Percentiles rank a stretch among this genome's conserved stretches.
These are phyloP conservation scores for Euspilapteryx auroguttella DNA, from an alignment of 2,888 invertebrate species.

Conservation along the genomic window DNA sequence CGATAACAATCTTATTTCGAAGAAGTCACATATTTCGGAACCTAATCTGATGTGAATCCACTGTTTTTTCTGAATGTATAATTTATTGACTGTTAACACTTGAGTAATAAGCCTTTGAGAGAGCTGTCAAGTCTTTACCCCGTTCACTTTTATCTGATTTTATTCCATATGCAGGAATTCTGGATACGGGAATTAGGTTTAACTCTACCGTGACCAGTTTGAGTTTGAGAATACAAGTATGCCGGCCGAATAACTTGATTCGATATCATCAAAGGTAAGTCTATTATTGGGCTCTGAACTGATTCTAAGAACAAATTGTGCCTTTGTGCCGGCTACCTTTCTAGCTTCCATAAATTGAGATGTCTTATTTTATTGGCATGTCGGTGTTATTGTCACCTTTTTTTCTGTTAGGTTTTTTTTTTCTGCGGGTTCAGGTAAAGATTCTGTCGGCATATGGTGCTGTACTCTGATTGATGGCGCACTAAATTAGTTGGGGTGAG, in stretches of 20 bases:
- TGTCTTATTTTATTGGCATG: conserved; percentile 37
- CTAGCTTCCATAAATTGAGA: conserved; percentile 53
- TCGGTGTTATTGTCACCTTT: conserved; percentile 42
- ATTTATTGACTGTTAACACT: conserved; percentile 51
- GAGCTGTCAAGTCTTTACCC: conserved; percentile 38
- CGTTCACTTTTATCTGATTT: too few species aligned
- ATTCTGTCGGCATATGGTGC: conserved; percentile 27
- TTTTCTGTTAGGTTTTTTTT: conserved; percentile 17
- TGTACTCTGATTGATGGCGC: too few species aligned
- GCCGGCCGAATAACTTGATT: too few species aligned
- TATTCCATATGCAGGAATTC: too few species aligned
- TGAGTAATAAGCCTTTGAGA: conserved; percentile 15
- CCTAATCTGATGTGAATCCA: conserved; percentile 26
- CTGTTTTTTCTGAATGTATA: conserved; percentile 26
- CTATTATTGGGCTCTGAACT: too few species aligned
- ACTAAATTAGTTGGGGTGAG: too few species aligned
- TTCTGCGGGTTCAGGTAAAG: conserved; percentile 31
- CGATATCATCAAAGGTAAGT: too few species aligned
- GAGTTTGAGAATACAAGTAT: too few species aligned
- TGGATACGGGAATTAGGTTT: too few species aligned
- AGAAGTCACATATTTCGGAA: conserved; percentile 33
- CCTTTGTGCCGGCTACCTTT: too few species aligned
- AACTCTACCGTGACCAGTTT: too few species aligned
- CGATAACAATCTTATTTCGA: conserved; percentile 48
- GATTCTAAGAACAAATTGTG: not conserved